Conservation (phyloP, 2,113 vertebrate genomes). For the Macaca mulatta region DNA sequence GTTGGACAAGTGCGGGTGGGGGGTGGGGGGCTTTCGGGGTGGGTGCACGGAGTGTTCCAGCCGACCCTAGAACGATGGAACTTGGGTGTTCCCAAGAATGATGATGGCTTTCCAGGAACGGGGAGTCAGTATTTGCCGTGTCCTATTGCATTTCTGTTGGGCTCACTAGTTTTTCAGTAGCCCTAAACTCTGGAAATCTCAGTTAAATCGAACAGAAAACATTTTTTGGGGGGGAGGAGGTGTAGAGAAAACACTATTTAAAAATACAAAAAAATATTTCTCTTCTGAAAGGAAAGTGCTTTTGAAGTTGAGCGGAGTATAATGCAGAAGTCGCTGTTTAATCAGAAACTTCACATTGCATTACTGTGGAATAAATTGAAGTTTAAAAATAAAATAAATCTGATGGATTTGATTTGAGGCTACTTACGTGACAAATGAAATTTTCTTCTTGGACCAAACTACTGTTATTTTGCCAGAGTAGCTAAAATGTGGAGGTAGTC, state of each 20-base stretch:
- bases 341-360: not conserved
- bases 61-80: not conserved
- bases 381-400: conserved; percentile 39
- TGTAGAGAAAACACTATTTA: not conserved
- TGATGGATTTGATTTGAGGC: not conserved
- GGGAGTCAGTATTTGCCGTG: not conserved
- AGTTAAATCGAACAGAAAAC: not conserved
- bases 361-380: conserved; percentile 32
- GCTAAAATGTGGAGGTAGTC: conserved; percentile 25
- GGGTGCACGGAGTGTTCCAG: not conserved
- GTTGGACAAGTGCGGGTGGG: conserved; percentile 12
- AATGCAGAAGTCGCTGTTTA: not conserved
- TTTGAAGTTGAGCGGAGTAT: not conserved
- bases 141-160: conserved; percentile 17
- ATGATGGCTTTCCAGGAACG: conserved; percentile 61
- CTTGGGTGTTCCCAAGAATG: not conserved
- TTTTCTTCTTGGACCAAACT: conserved; percentile 53
- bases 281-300: conserved; percentile 35
- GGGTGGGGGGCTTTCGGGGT: not conserved
- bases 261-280: not conserved
- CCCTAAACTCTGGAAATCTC: not conserved
- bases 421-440: not conserved
- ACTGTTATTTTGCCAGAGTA: conserved; percentile 29
- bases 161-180: not conserved
- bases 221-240: too few species aligned